Evolutionary conservation across 2,797 vertebrate species (phyloP).

Genomic region (Pseudochirops corinnae): DNA sequence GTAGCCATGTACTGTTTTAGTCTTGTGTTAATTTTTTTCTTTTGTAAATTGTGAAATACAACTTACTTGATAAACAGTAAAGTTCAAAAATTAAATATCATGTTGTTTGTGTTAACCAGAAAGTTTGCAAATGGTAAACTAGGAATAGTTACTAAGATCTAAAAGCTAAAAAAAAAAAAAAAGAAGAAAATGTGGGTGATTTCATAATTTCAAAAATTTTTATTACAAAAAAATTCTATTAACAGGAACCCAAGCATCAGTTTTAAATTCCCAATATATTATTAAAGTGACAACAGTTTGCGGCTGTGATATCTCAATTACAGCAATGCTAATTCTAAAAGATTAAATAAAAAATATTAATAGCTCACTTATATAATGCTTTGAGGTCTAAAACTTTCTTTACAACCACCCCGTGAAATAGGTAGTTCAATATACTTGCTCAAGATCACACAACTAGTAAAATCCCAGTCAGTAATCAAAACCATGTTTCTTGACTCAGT

Average conservation of each 20-base stretch:
- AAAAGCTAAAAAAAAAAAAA: not conserved
- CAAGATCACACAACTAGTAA: not conserved
- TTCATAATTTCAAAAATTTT: conserved; percentile 30
- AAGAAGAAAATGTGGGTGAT: not conserved
- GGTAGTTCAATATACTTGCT: not conserved
- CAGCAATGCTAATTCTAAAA: conserved; percentile 19
- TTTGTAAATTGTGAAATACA: not conserved
- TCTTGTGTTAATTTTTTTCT: not conserved
- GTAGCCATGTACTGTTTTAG: conserved; percentile 19
- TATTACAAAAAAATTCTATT: conserved; percentile 54
- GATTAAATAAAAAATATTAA: conserved; percentile 29
- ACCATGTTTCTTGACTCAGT: not conserved
- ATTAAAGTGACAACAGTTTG: not conserved
- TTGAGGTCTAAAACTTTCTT: not conserved
- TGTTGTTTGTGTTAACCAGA: conserved; percentile 6
- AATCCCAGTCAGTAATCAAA: not conserved
- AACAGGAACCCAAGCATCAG: conserved; percentile 40
- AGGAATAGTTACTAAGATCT: not conserved
- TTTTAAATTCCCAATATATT: conserved; percentile 43
- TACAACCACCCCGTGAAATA: not conserved
- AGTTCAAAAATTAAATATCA: conserved; percentile 46
- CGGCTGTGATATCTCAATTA: conserved; percentile 48
- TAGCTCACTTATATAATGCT: not conserved
- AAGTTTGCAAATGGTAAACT: not conserved
- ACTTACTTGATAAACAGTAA: not conserved